Evolutionary conservation across 2,888 invertebrate genomes (phyloP).

Genomic region (Tanypteryx hageni): DNA sequence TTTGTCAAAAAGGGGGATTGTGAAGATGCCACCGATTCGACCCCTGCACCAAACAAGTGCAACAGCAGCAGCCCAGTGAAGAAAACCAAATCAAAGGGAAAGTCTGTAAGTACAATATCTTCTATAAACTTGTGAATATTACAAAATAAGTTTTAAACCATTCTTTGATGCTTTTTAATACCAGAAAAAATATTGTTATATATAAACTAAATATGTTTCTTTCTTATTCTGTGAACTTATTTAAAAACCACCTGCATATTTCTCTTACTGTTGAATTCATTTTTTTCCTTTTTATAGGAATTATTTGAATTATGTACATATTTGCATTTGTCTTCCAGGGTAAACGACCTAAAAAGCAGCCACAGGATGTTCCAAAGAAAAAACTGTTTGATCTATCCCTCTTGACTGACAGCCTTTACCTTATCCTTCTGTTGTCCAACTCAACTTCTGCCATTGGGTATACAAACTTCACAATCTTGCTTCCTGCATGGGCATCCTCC

Average conservation of each 20-base stretch:
- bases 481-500: constrained; percentile 86
- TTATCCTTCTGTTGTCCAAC: constrained; percentile 89
- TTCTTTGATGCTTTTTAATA: background rate
- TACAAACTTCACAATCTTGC: constrained; percentile 89
- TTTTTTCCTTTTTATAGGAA: background rate
- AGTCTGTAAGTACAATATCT: constrained; percentile 26
- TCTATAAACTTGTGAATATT: background rate
- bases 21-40: background rate
- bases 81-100: background rate
- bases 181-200: background rate
- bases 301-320: background rate
- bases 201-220: background rate
- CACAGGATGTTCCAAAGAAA: constrained; percentile 70
- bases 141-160: background rate
- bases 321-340: background rate
- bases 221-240: background rate
- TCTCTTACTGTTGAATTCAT: background rate
- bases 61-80: constrained; percentile 3
- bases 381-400: constrained; percentile 87
- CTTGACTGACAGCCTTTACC: constrained; percentile 86
- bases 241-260: background rate
- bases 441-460: constrained; percentile 92
- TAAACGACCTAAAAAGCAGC: constrained; percentile 39
- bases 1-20: constrained; percentile 39
- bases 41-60: background rate